Evolutionary conservation across 2,888 invertebrate genomes (phyloP), one percentile per base, ranked within the genome.

Genomic region (Phyto melanocephala): DNA sequence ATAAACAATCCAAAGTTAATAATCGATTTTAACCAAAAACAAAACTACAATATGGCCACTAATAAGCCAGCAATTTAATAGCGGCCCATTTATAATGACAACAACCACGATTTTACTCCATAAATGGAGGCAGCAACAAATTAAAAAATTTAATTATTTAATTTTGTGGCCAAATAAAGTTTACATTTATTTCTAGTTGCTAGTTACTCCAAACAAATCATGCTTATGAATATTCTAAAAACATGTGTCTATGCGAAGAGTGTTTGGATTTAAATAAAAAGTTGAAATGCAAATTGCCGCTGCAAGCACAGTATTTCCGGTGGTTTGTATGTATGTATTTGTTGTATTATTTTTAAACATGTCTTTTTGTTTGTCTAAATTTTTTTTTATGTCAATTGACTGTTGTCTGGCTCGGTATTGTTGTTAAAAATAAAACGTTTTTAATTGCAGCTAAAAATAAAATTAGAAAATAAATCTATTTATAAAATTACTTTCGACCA

Each of bases 341-440:
- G 22, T n/a, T 10, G 17, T 40, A 17, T 22, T 58, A 17, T 20
- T 35, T 47, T 52, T 33, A 60, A 22, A 37, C 8, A 10, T 28
- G 13, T 58, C 20, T 45, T 20, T 33, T 42, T 2, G 56, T 20
- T 45, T 15, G 8, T 35, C 47, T n/a, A 22, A 20, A 7, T 70
- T 62, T 45, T 15, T 22, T 1, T 10, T 45, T 45, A 15, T 37
- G 17, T 40, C 22, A 58, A 52, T 62, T 62, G 17, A 33, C 60
- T 42, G 15, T 33, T 60, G 76, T 37, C 24, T 77, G 68, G 70
- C 62, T 54, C 10, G 28, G 10, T 17, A 28, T 62, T 7, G n/a
- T 22, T 68, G 74, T 81, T 81, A 78, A 81, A 81, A 78, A 78
- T 81, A 81, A 77, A 77, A 81, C 67, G 35, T 47, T 60, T 28